These are phyloP conservation scores for Leucosticte australis DNA, from an alignment of 2,113 vertebrate genomes.

Conservation along the genomic window DNA sequence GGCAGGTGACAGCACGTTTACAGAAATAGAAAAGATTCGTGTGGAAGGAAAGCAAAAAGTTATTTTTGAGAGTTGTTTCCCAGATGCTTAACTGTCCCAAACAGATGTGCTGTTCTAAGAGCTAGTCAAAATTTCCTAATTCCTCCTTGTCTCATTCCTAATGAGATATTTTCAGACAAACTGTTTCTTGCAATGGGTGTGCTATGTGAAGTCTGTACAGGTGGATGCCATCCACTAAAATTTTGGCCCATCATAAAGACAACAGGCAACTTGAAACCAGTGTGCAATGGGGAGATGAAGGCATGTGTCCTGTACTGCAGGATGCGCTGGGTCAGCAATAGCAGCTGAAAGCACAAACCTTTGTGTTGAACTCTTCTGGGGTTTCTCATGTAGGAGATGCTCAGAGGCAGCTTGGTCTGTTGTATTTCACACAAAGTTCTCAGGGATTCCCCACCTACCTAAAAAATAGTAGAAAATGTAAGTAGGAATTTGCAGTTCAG, in stretches of 20 bases:
- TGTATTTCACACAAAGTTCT: neutral
- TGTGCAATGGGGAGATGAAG: neutral
- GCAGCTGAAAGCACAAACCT: neutral
- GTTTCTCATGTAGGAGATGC: neutral
- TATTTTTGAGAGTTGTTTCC: neutral
- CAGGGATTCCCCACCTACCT: accelerated
- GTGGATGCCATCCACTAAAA: neutral
- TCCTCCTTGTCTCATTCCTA: neutral
- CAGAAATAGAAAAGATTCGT: neutral
- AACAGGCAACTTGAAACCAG: neutral
- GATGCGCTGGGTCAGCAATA: neutral
- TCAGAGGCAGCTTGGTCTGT: neutral
- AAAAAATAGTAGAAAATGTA: neutral
- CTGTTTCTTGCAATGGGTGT: neutral
- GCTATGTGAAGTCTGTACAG: neutral
- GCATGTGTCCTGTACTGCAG: accelerated
- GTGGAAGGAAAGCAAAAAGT: neutral
- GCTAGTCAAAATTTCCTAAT: neutral
- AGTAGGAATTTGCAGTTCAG: neutral
- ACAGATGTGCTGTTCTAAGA: neutral
- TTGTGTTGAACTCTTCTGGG: neutral
- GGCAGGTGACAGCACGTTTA: neutral
- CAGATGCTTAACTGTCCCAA: neutral
- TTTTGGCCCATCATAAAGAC: neutral
- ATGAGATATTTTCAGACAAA: neutral